Conservation (phyloP, 35 echinoderm and acorn worm species). For the Acanthaster planci region DNA sequence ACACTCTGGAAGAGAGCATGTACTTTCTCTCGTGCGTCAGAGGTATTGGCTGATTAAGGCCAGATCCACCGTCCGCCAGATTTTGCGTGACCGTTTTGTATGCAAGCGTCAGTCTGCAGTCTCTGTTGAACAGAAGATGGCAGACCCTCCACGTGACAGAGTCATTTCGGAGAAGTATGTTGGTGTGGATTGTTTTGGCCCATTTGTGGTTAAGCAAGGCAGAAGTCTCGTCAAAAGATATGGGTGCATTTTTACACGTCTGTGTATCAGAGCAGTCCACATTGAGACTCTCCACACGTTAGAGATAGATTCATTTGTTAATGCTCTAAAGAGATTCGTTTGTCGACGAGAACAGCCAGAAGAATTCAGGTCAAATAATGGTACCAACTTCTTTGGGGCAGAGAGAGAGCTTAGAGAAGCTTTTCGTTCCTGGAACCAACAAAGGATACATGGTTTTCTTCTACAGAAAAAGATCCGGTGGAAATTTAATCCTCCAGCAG, state of each 20-base stretch:
- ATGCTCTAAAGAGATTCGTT: conserved; percentile 56
- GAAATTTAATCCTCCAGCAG: conserved; percentile 65
- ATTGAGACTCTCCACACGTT: conserved; percentile 46
- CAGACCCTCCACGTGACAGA: conserved; percentile 30
- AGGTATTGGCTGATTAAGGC: conserved; percentile 40
- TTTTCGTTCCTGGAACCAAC: neutral
- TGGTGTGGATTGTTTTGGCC: conserved; percentile 44
- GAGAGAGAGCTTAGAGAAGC: conserved; percentile 40
- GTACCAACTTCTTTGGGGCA: conserved; percentile 59
- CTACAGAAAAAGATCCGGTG: conserved; percentile 46
- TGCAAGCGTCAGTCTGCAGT: conserved; percentile 2
- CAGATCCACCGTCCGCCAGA: neutral
- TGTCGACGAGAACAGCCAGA: conserved; percentile 34
- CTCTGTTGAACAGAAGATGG: conserved; percentile 42
- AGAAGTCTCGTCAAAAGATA: conserved; percentile 34
- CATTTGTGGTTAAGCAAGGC: conserved; percentile 28
- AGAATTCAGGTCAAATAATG: conserved; percentile 59
- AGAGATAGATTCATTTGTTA: conserved; percentile 68
- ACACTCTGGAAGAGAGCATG: conserved; percentile 54
- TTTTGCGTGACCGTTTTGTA: conserved; percentile 22
- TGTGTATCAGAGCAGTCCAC: conserved; percentile 42
- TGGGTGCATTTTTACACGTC: conserved; percentile 45
- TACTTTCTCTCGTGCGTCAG: conserved; percentile 47
- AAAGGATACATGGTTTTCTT: too few relatives aligned
- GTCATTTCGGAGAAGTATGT: conserved; percentile 34